Base-by-base conservation (phyloP, 2,888 invertebrate genomes). In the Molanna angustata region DNA sequence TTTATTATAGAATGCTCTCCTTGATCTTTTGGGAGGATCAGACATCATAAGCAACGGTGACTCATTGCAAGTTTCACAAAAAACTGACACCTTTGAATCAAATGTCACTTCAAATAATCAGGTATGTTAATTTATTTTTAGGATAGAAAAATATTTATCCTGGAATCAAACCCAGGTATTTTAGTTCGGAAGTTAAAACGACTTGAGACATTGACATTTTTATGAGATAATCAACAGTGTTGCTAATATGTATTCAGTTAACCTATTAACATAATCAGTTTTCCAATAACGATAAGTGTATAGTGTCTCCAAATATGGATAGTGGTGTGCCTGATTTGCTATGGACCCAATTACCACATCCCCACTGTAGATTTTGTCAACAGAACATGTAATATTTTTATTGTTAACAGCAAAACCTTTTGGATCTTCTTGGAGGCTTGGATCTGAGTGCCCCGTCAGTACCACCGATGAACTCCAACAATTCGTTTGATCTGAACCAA, bases 1-100 rank as follows among this genome's bases (percentile, higher is more conserved):
- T 47, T 32, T 16, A 19, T 74, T 75, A 3, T 68, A 92, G 91
- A 91, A 87, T 69, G 88, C 90, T 31, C 74, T 97, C 43, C 71
- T 96, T 64, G 94, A 95, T 73, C 77, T 96, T 62, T 79, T 96
- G 64, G 92, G 89, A 61, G 88, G 87, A 11, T 79, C 83, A 11
- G 87, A 87, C 61, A 64, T 74, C n/a, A 65, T 77, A 65, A 72
- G 79, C 67, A 70, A 81, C 70, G 70, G 74, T 64, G 68, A 74
- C 64, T 20, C 47, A 4, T 17, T 52, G 20, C 51, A 56, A 20
- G 48, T 49, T 14, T 44, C 56, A 22, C 48, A 42, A 21, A 59
- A 59, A 48, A 53, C 41, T 41, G 47, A 33, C 43, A 52, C 21
- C 33, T 13, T 39, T 19, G 52, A 54, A 22, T 31, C 51, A 11